Percentiles rank a stretch among this genome's conserved stretches.
Conservation (phyloP, 2,113 vertebrate genomes). For the Platichthys stellatus region DNA sequence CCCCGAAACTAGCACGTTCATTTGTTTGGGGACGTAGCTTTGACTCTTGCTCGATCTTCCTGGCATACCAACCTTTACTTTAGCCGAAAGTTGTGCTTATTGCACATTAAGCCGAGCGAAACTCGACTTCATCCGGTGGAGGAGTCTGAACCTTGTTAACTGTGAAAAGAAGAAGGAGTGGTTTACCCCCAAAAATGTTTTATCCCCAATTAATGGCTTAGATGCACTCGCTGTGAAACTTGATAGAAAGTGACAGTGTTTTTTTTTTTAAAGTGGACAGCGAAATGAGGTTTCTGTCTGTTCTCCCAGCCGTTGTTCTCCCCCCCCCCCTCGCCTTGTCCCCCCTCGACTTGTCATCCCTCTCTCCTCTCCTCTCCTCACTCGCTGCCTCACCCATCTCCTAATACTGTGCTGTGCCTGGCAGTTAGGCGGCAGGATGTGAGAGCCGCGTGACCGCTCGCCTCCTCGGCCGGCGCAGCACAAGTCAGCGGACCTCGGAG, state of each 20-base stretch:
- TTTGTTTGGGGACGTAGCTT: too few relatives aligned
- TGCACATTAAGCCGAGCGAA: constrained; percentile 35
- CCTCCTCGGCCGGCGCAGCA: constrained; percentile 8
- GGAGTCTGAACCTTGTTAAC: constrained; percentile 40
- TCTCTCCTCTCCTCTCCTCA: constrained; percentile 9
- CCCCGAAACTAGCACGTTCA: too few relatives aligned
- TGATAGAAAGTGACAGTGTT: constrained; percentile 56
- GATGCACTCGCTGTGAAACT: constrained; percentile 13
- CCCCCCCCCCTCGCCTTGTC: constrained; percentile 8
- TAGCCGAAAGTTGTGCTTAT: neutral
- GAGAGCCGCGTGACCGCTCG: neutral
- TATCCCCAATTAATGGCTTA: constrained; percentile 51
- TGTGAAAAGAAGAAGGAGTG: constrained; percentile 10
- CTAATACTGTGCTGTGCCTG: constrained; percentile 30
- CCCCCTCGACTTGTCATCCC: constrained; percentile 21
- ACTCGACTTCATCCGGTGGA: constrained; percentile 39
- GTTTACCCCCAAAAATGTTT: constrained; percentile 9
- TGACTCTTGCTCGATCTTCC: neutral
- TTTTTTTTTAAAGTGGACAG: constrained; percentile 30
- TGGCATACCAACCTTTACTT: too few relatives aligned
- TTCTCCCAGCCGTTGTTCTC: constrained; percentile 10
- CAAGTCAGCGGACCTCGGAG: constrained; percentile 29
- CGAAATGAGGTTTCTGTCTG: constrained; percentile 24
- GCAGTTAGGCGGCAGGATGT: constrained; percentile 32
- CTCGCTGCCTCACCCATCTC: neutral